Conservation (phyloP, 2,797 vertebrate genomes). For the Cossypha heuglini region DNA sequence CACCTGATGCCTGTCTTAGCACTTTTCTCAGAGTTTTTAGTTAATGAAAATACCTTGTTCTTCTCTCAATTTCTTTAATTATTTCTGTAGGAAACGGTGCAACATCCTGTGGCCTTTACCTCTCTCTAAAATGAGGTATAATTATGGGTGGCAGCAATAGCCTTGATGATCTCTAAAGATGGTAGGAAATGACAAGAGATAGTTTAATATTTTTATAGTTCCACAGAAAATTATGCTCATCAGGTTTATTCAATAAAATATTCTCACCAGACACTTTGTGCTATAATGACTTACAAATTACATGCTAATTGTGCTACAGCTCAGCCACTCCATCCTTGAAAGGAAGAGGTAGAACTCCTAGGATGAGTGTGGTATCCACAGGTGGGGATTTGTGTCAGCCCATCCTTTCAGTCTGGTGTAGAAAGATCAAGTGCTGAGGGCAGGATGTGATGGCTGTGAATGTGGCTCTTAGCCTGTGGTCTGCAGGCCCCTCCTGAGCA, state of each 20-base stretch:
- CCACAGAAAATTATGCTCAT: slow-evolving; percentile 71
- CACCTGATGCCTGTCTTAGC: background rate
- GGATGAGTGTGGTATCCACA: background rate
- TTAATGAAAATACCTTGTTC: background rate
- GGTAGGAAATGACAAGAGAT: slow-evolving; percentile 45
- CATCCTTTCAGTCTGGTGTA: background rate
- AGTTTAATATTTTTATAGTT: slow-evolving; percentile 65
- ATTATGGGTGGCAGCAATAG: background rate
- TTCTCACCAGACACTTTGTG: slow-evolving; percentile 70
- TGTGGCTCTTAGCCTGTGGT: background rate
- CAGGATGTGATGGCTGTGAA: background rate
- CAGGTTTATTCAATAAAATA: slow-evolving; percentile 74
- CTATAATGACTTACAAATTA: slow-evolving; percentile 77
- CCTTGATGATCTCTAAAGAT: slow-evolving; percentile 7
- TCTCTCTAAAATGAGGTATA: slow-evolving; percentile 17
- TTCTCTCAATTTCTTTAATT: background rate
- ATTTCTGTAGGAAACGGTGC: background rate
- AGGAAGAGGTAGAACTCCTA: slow-evolving; percentile 50
- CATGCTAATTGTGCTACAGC: slow-evolving; percentile 75
- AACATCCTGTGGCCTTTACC: background rate
- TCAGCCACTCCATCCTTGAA: slow-evolving; percentile 58
- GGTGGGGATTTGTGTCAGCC: background rate
- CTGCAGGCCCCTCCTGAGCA: background rate
- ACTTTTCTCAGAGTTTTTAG: slow-evolving; percentile 10
- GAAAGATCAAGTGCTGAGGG: background rate